Percentiles rank a stretch among this genome's conserved stretches.
phyloP scores from a whole-genome alignment of 2,888 invertebrate genomes.

The Lampropteryx suffumata region DNA sequence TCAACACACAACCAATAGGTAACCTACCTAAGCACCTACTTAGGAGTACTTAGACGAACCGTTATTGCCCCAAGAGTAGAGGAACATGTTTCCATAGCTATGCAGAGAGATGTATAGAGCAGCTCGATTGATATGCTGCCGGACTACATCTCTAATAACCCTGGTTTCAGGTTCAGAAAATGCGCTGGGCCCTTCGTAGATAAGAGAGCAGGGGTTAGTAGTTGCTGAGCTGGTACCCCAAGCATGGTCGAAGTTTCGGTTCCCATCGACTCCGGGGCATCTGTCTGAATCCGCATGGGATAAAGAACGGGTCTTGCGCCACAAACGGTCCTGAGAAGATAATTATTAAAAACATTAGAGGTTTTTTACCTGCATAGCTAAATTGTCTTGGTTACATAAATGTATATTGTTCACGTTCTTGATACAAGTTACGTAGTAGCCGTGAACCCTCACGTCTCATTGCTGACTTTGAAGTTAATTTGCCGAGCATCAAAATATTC shows the following conservation, averaged over 20 bases:
- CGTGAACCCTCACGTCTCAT: constrained; percentile 18
- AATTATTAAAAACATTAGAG: too few species aligned
- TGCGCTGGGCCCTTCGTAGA: constrained; percentile 84
- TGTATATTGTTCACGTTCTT: too few species aligned
- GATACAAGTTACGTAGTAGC: background rate
- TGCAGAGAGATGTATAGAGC: constrained; percentile 89
- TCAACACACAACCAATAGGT: too few species aligned
- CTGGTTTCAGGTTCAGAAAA: constrained; percentile 87
- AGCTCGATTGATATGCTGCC: constrained; percentile 72
- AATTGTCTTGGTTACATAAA: too few species aligned
- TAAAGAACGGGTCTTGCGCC: constrained; percentile 87
- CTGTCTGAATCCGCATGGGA: constrained; percentile 56
- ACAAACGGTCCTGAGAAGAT: constrained; percentile 80
- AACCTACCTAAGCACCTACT: too few species aligned
- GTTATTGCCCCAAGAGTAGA: constrained; percentile 88
- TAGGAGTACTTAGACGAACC: constrained; percentile 54
- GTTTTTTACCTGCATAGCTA: too few species aligned
- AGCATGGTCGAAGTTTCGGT: constrained; percentile 89
- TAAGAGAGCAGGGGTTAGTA: constrained; percentile 82
- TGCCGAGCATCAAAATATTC: constrained; percentile 15
- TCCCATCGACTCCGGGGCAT: constrained; percentile 89
- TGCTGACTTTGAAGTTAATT: constrained; percentile 23
- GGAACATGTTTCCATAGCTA: constrained; percentile 87
- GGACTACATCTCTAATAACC: constrained; percentile 82
- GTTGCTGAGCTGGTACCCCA: constrained; percentile 84